Evolutionary conservation across 2,888 invertebrate species (phyloP).

Genomic region (Gryllus longicercus): DNA sequence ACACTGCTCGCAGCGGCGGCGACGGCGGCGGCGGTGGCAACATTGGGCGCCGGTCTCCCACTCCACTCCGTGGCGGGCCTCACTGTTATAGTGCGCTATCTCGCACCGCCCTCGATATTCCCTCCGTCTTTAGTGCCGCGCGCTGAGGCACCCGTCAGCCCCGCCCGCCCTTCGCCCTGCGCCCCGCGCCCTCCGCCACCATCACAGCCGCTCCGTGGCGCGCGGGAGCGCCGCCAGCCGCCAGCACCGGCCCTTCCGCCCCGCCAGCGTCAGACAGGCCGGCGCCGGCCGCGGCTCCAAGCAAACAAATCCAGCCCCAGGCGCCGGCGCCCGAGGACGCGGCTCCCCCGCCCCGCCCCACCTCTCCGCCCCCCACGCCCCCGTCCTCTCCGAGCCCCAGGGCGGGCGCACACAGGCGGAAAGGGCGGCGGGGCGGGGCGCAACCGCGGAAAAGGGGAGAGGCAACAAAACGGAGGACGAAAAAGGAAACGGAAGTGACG

Average conservation of each 20-base stretch:
- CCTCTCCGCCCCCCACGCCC: too few relatives aligned
- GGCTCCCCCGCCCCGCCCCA: too few relatives aligned
- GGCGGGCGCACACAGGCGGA: too few relatives aligned
- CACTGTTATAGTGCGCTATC: too few relatives aligned
- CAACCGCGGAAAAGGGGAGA: neutral
- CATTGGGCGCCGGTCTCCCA: too few relatives aligned
- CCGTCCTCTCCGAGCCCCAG: too few relatives aligned
- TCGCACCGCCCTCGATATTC: neutral
- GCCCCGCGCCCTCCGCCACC: neutral
- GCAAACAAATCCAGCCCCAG: neutral
- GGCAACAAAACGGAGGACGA: neutral
- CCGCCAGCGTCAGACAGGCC: neutral
- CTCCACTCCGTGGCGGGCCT: too few relatives aligned
- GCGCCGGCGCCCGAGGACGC: too few relatives aligned
- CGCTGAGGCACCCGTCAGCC: neutral
- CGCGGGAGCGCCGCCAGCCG: neutral
- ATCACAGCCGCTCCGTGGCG: neutral
- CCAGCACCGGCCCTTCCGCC: neutral
- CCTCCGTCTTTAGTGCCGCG: neutral
- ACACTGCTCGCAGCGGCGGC: too few relatives aligned
- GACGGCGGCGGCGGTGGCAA: too few relatives aligned
- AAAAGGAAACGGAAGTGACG: slow-evolving; percentile 10
- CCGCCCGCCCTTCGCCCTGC: neutral
- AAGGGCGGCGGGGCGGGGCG: too few relatives aligned
- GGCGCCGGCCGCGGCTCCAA: neutral